Evolutionary conservation across 2,888 invertebrate species (phyloP).

Genomic region (Synergus itoensis): DNA sequence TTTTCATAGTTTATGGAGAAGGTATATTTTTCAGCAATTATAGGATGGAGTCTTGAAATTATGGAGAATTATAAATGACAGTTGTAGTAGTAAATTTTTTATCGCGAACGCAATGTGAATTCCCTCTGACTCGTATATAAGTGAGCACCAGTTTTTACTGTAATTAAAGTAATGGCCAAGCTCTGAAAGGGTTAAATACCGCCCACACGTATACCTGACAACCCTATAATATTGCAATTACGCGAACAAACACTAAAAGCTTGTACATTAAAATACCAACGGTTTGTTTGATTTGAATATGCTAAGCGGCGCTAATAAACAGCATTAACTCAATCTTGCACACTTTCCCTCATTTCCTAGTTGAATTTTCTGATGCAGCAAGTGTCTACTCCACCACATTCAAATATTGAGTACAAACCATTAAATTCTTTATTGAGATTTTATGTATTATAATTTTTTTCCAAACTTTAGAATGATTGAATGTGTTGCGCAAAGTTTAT

Average conservation of each 20-base stretch:
- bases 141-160: conserved; percentile 61
- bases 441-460: neutral
- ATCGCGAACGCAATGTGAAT: conserved; percentile 15
- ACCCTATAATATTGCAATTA: conserved; percentile 68
- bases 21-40: neutral
- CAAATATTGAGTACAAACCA: neutral
- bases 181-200: conserved; percentile 58
- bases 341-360: neutral
- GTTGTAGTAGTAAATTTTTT: conserved; percentile 49
- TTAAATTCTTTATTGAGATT: neutral
- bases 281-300: conserved; percentile 63
- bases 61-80: neutral
- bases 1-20: neutral
- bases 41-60: neutral
- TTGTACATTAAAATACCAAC: conserved; percentile 68
- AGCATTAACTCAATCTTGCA: neutral
- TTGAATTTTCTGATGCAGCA: neutral
- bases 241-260: conserved; percentile 63
- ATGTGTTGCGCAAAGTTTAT: too few species aligned
- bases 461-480: too few species aligned
- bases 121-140: conserved; percentile 46
- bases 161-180: conserved; percentile 71
- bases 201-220: conserved; percentile 60
- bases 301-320: conserved; percentile 46
- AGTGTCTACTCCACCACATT: too few species aligned